These are phyloP conservation scores for Mayetiola destructor DNA, from an alignment of 2,888 invertebrate genomes.

Conservation along the genomic window DNA sequence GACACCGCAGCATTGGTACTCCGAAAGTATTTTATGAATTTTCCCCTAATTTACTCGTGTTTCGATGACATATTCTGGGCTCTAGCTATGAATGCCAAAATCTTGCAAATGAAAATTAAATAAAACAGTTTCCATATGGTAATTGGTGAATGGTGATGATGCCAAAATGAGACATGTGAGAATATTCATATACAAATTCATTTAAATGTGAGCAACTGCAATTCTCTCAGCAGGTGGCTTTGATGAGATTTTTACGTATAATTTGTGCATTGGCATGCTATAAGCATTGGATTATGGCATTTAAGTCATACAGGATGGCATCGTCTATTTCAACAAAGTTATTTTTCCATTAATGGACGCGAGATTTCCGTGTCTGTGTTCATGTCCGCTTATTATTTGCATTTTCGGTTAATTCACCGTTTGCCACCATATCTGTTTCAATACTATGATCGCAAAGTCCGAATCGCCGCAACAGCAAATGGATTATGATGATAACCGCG, in stretches of 20 bases:
- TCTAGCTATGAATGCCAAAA: no score
- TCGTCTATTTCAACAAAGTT: background rate
- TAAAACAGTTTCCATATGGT: background rate
- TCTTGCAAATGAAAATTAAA: background rate
- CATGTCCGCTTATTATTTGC: background rate
- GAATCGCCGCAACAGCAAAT: no score
- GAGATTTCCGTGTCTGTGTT: background rate
- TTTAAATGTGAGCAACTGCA: slow-evolving; percentile 3
- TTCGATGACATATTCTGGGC: no score
- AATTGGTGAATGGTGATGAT: no score
- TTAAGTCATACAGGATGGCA: background rate
- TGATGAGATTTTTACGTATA: background rate
- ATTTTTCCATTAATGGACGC: background rate
- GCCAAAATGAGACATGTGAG: slow-evolving; percentile 8
- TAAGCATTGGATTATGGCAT: background rate
- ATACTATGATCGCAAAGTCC: no score
- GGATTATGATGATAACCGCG: no score
- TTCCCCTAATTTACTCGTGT: no score
- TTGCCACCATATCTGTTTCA: no score
- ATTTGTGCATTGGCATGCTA: background rate
- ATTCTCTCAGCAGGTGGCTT: slow-evolving; percentile 9
- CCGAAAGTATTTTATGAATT: no score
- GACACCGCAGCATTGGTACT: no score
- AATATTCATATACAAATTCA: no score
- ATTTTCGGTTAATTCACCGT: no score